These are phyloP conservation scores for Mythimna pallens DNA, from an alignment of 2,888 invertebrate species.

Conservation along the genomic window DNA sequence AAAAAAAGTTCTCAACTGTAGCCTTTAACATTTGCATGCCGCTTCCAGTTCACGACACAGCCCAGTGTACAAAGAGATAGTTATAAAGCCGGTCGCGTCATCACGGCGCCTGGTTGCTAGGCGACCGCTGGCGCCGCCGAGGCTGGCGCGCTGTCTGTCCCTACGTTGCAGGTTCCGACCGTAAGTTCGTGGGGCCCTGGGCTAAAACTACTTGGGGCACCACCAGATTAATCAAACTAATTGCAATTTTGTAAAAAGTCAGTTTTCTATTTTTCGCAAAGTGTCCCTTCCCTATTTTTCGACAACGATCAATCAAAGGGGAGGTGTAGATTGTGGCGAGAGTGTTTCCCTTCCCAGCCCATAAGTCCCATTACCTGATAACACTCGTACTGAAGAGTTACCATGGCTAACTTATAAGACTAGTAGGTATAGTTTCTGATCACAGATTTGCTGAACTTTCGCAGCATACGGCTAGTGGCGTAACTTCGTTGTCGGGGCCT, in stretches of 20 bases:
- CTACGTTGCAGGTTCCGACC: constrained; percentile 26
- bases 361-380: too few species aligned
- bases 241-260: background rate
- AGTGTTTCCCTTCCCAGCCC: too few species aligned
- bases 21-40: background rate
- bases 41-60: constrained; percentile 31
- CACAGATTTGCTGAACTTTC: too few species aligned
- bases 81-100: constrained; percentile 49
- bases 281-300: background rate
- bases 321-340: too few species aligned
- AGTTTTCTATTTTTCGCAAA: background rate
- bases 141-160: constrained; percentile 69
- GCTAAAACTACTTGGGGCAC: background rate
- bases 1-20: too few species aligned
- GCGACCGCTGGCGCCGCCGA: constrained; percentile 71
- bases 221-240: background rate
- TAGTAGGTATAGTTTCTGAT: too few species aligned
- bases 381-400: too few species aligned
- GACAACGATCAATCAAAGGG: too few species aligned
- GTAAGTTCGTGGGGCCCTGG: background rate
- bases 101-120: constrained; percentile 73
- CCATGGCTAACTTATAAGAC: too few species aligned
- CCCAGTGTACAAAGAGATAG: constrained; percentile 24
- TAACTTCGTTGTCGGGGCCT: too few species aligned
- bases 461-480: too few species aligned